Evolutionary conservation across 92 coral and sea anemone species (phyloP), one percentile per base, ranked within the genome.

Genomic region (Meandrina meandrites): DNA sequence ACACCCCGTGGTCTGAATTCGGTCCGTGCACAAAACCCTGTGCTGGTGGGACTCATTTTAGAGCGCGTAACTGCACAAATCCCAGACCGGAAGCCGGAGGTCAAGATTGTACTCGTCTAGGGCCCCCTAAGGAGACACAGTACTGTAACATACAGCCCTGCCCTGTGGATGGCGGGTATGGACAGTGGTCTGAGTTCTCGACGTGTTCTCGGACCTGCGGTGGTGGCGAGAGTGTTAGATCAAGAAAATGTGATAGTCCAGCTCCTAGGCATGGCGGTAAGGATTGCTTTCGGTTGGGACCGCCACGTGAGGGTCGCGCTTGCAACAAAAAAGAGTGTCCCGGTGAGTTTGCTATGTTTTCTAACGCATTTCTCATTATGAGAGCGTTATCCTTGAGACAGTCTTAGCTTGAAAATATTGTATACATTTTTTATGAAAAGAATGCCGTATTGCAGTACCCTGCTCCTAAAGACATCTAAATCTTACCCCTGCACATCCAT

Each of bases 131-230:
- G 35, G 90, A 93, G 48, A 66, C 83, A 42, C 79, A 12, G 36
- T 31, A 74, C 9, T 96, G 99, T 75, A 91, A 89, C 76, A 83
- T 74, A 19, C 69, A 87, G 12, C 87, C 80, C 48, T 96, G 99
- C 54, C 99, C 99, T 7, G 80, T 96, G 62, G 87, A 94, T 40
- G 99, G 99, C 5, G 93, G 89, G 0, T 96, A 94, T 79, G 79
- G 93, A 15, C 78, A 82, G n/a, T 96, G 98, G 98, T 88, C 94
- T 17, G 31, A 72, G 15, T 96, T 80, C 74, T 50, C 87, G 9
- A 47, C 86, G 5, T 96, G 98, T 56, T 72, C 94, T 47, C 81
- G 58, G 86, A 86, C 94, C 15, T 96, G 98, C 68, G 96, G 94
- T 53, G 90, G 81, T 69, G 98, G 98, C 14, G 79, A 87, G 15